Conservation (phyloP, 1,140 invertebrate species). For the Lepidurus couesii region DNA sequence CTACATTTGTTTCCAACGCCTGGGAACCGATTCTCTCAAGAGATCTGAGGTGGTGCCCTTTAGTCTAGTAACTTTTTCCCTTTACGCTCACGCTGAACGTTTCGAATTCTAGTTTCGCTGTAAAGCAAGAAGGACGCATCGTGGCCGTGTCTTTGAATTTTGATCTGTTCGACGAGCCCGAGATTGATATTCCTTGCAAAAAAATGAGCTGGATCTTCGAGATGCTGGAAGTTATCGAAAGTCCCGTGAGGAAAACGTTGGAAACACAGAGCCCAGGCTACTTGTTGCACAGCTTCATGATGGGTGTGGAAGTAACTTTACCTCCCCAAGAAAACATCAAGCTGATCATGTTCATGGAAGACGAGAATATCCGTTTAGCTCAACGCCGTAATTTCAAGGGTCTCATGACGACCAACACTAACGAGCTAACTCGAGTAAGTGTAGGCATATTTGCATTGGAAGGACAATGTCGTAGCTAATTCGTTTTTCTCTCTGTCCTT, state of each 20-base stretch:
- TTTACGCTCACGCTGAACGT: not conserved
- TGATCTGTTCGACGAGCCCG: conserved; percentile 69
- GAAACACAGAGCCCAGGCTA: conserved; percentile 47
- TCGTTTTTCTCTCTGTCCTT: conserved; percentile 37
- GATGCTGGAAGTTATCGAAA: not conserved
- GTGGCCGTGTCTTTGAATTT: conserved; percentile 62
- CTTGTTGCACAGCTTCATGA: conserved; percentile 41
- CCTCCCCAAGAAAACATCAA: conserved; percentile 65
- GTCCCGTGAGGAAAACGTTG: conserved; percentile 24
- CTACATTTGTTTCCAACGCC: conserved; percentile 56
- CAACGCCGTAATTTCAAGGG: conserved; percentile 59
- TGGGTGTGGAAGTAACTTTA: conserved; percentile 62
- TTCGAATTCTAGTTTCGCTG: conserved; percentile 55
- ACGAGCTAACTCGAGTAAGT: conserved; percentile 68
- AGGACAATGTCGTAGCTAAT: not conserved
- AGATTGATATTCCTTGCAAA: conserved; percentile 53
- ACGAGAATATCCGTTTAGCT: conserved; percentile 61
- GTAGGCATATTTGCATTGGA: conserved; percentile 16
- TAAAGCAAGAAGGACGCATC: conserved; percentile 46
- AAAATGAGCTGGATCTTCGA: conserved; percentile 10
- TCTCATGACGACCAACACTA: conserved; percentile 79
- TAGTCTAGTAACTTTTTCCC: not conserved
- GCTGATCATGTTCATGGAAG: conserved; percentile 69
- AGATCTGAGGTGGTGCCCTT: conserved; percentile 46
- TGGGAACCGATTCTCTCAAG: conserved; percentile 63